Evolutionary conservation across 2,113 vertebrate genomes (phyloP).

Genomic region (Corapipo altera): DNA sequence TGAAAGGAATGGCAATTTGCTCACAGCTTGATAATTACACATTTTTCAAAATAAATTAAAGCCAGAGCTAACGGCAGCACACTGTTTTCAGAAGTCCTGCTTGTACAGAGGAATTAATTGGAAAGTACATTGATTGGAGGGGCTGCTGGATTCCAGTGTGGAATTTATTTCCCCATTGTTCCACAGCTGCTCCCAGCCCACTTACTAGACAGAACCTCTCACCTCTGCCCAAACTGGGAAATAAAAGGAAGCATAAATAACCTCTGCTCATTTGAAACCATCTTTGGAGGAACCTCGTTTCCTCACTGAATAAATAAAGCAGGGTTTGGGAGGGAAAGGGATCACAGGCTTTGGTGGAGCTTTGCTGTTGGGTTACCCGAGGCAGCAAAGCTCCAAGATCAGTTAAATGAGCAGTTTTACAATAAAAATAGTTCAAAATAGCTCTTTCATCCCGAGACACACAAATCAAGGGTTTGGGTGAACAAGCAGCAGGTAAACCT

Average conservation of each 20-base stretch:
- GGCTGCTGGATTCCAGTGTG: neutral
- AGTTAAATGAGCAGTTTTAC: neutral
- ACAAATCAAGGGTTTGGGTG: neutral
- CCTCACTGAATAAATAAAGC: neutral
- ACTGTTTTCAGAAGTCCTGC: constrained; percentile 35
- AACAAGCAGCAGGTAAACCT: neutral
- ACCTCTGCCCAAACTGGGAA: neutral
- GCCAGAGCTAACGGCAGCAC: constrained; percentile 21
- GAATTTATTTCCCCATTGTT: neutral
- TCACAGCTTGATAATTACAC: constrained; percentile 69
- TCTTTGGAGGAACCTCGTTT: neutral
- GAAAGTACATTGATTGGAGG: constrained; percentile 20
- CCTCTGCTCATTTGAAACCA: neutral
- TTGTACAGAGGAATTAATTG: constrained; percentile 39
- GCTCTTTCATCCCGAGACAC: neutral
- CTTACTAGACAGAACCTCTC: neutral
- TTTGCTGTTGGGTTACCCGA: neutral
- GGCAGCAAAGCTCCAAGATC: neutral
- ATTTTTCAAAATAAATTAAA: constrained; percentile 68
- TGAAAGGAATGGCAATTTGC: constrained; percentile 60
- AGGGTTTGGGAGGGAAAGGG: neutral
- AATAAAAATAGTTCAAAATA: fast-evolving
- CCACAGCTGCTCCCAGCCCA: neutral
- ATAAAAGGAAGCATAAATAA: neutral
- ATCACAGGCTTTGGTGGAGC: neutral